Evolutionary conservation across 35 echinoderm and acorn worm genomes (phyloP).

Genomic region (Acanthaster planci): DNA sequence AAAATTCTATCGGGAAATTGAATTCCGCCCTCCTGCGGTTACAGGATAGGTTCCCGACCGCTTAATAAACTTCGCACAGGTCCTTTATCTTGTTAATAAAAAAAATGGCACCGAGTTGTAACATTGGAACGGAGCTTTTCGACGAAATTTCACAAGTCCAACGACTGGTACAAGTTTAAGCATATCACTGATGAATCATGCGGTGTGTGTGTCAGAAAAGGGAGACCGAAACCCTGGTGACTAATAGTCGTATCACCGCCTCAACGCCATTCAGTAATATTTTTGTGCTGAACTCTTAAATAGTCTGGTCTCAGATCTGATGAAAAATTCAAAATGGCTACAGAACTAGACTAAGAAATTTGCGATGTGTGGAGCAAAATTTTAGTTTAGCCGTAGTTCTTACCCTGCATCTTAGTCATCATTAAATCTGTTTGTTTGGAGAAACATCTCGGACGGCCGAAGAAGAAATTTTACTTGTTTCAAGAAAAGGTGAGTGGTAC

Average conservation of each 20-base stretch:
- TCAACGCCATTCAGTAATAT: not conserved
- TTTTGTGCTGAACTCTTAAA: not conserved
- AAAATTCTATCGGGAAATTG: too few species aligned
- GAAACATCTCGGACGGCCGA: not conserved
- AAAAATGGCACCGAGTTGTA: too few species aligned
- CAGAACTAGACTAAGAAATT: not conserved
- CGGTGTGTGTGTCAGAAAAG: not conserved
- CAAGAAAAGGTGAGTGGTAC: conserved; percentile 1
- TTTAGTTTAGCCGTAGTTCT: not conserved
- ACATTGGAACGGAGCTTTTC: too few species aligned
- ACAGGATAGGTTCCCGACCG: too few species aligned
- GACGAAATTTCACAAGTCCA: too few species aligned
- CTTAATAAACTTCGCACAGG: too few species aligned
- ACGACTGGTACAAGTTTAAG: not conserved
- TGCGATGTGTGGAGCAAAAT: not conserved
- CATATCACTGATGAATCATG: conserved; percentile 21
- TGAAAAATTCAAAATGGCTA: conserved; percentile 26
- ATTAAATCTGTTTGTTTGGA: not conserved
- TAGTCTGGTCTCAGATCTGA: not conserved
- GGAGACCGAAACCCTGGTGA: not conserved
- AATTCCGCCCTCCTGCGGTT: too few species aligned
- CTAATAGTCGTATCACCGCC: conserved; percentile 15
- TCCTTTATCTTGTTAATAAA: too few species aligned
- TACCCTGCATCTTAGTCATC: not conserved
- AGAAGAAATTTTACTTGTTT: not conserved